These are phyloP conservation scores for Berghia stephanieae DNA, from an alignment of 1,140 invertebrate genomes.

Conservation along the genomic window DNA sequence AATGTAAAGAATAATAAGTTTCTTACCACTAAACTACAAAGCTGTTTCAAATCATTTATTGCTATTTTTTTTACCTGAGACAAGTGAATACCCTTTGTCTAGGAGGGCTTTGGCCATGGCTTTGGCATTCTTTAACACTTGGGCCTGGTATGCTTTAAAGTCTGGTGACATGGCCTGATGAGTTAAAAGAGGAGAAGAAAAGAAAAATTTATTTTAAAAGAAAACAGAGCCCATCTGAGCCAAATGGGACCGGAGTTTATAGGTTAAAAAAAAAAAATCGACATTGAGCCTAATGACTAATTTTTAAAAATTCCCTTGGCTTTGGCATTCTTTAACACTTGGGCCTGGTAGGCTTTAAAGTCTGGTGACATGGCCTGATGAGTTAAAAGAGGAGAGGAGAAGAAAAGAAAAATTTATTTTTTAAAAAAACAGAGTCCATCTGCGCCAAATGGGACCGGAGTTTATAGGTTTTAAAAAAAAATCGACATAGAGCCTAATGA, in stretches of 20 bases:
- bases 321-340: conserved; percentile 75
- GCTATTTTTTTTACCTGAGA: conserved; percentile 63
- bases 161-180: conserved; percentile 71
- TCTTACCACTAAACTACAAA: too few relatives aligned
- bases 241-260: too few relatives aligned
- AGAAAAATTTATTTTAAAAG: background rate
- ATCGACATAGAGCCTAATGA: too few relatives aligned
- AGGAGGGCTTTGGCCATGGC: conserved; percentile 64
- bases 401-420: background rate
- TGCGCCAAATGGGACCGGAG: background rate
- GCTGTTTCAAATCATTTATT: too few relatives aligned
- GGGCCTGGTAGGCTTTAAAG: conserved; percentile 86
- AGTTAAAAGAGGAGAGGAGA: background rate
- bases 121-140: conserved; percentile 75
- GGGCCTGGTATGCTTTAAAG: conserved; percentile 86
- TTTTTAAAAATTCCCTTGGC: too few relatives aligned
- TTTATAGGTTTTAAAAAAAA: too few relatives aligned
- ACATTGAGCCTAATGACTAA: too few relatives aligned
- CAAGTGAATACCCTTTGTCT: conserved; percentile 67
- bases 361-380: conserved; percentile 71
- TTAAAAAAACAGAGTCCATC: background rate
- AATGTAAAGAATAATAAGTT: too few relatives aligned
- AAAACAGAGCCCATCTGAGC: background rate
- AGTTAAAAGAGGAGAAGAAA: conserved; percentile 1
- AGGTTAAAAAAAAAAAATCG: too few relatives aligned